Evolutionary conservation across 2,113 vertebrate genomes (phyloP), one percentile per base, ranked within the genome.

Genomic region (Bostrychus sinensis): DNA sequence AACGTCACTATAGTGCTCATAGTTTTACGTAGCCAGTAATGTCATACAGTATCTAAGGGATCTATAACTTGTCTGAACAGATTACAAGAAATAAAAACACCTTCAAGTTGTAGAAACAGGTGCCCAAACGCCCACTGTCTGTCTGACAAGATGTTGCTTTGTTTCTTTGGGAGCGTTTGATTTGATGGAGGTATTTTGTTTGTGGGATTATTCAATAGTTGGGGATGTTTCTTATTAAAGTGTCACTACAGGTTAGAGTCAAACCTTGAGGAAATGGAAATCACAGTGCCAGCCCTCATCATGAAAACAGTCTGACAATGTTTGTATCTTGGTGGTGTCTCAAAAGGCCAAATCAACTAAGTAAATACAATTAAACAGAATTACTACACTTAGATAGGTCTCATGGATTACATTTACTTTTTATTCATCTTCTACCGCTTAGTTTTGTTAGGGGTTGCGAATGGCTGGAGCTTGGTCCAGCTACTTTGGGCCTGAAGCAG

Each of bases 141-240:
- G 16, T 56, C 36, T 50, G 22, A 46, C 12, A 63, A 11, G 16
- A 5, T 14, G 16, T 2, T 28, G n/a, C 67, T 53, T 56, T 28
- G 8, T 30, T 34, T 72, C 12, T 51, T 19, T 68, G 19, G 30
- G 37, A 39, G 19, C 39, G 20, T 42, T 46, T 38, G 17, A 53
- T 45, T 25, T 75, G 62, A 58, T 50, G 37, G 9, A 16, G 22
- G 3, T 14, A 55, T 17, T 50, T 58, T 58, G 14, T 45, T 14
- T 13, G n/a, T 61, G 26, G 32, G 0, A 0, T 38, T 38, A 45
- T 22, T 62, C 39, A 50, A 6, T 39, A 46, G 13, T 66, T 23
- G 48, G 66, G 41, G 32, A 67, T 12, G 4, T 63, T 57, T 78
- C 28, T 78, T 51, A 80, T 87, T 80, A 39, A 9, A 74, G 20